phyloP scores from a whole-genome alignment of 2,113 vertebrate genomes.

The Clarias batrachus region DNA sequence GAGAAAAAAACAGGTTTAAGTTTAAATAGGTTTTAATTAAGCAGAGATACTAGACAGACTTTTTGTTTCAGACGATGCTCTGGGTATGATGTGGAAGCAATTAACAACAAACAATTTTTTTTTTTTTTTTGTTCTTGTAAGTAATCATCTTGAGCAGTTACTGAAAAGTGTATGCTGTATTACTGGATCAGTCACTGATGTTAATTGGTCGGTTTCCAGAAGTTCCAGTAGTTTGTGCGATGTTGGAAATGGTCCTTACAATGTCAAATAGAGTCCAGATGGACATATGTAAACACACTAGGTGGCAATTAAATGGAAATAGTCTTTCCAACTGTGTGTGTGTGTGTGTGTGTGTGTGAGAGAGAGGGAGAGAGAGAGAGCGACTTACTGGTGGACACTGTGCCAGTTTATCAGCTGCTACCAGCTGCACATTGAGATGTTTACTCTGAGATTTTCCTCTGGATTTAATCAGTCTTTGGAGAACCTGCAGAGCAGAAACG shows the following conservation, averaged over 20 bases:
- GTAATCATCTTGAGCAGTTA: not conserved
- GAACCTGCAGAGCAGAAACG: slow-evolving; percentile 74
- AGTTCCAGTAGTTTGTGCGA: not conserved
- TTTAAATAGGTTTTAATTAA: not conserved
- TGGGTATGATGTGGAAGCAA: not conserved
- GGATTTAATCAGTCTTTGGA: slow-evolving; percentile 93
- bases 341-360: not conserved
- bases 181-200: not conserved
- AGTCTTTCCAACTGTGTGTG: not conserved
- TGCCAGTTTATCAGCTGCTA: slow-evolving; percentile 92
- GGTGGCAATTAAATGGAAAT: not conserved
- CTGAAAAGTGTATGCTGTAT: not conserved
- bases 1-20: not conserved
- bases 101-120: not conserved
- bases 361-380: not conserved
- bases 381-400: slow-evolving; percentile 89
- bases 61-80: not conserved
- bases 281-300: not conserved
- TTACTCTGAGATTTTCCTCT: slow-evolving; percentile 95
- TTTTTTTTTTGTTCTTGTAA: not conserved
- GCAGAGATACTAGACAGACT: not conserved
- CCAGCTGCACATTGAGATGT: slow-evolving; percentile 97
- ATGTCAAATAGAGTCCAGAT: not conserved
- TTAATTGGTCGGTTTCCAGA: not conserved
- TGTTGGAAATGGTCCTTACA: not conserved